Evolutionary conservation across 2,797 vertebrate genomes (phyloP), one percentile per base, ranked within the genome.

Genomic region (Sebastes trivittatus): DNA sequence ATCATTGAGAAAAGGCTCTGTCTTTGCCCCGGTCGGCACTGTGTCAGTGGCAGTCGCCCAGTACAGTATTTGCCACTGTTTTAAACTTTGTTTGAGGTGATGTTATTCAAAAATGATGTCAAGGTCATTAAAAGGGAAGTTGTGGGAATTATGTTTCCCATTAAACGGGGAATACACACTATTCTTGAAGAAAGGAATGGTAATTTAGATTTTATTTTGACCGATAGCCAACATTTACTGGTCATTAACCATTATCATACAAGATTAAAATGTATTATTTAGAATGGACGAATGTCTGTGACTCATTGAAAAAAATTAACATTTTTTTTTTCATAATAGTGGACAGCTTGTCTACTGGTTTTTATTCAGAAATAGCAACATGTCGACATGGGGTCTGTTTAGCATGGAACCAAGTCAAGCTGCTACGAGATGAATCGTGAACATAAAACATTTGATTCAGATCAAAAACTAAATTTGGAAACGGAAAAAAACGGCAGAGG

Each of bases 1-100:
- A 83, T 83, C 34, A 42, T 38, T 32, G 56, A 80, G 69, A 86
- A 68, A 87, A 82, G 82, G 55, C 54, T 62, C 54, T 80, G 81
- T 90, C 25, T 87, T 64, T 14, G 23, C 55, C 13, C 61, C 18
- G 66, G 54, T 80, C 70, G 36, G 61, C 29, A 25, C 9, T 69
- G 56, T 8, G 66, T 68, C 32, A 34, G 62, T 3, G 65, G 65
- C 29, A 30, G 61, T 34, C 11, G 62, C 11, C 16, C 62, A 67
- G 30, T 16, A 16, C 16, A 49, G 46, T 52, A 52, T 65, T 67
- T 32, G 9, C 64, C 29, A 80, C 30, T 34, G 52, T 30, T 72
- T 81, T 68, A 16, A 52, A 78, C 7, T 49, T 72, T 27, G 16
- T 72, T 25, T 62, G 13, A 27, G 32, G 46, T 3, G 1, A 5